Base-by-base conservation (phyloP, 2,888 invertebrate species). In the Gymnocheta viridis region DNA sequence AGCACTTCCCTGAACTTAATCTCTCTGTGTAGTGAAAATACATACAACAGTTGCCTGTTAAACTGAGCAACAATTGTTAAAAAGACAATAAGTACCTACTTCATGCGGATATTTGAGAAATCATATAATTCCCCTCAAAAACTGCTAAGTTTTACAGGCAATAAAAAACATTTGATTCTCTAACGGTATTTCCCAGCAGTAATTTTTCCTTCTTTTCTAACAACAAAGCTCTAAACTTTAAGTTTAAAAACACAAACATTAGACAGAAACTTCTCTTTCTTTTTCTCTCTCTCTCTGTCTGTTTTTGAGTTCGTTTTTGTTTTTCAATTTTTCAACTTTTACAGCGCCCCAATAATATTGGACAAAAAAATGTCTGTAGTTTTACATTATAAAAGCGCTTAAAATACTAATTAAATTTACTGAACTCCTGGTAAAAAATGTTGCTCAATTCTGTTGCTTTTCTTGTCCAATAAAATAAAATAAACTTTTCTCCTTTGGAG, bases 361-460 rank as follows among this genome's bases (percentile, higher is more conserved):
- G 19, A 29, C n/a, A 12, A 51, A 35, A 27, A 12, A 66, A 41
- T 38, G 47, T 56, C 79, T 80, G 83, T 83, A 80, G 83, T 70
- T 83, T 79, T 80, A 70, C 79, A 80, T 78, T 62, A 66, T 17
- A 32, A n/a, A 56, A 73, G 32, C 12, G 3, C 4, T 5, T n/a
- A 2, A 17, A 51, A 19, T 19, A 4, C 22, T n/a, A 29, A 10
- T 56, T 38, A 19, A 51, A 54, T 29, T 70, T 64, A 38, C 81
- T 84, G 84, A 60, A 32, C 67, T 69, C 84, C 84, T 78, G 41
- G 5, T 73, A 77, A 6, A 73, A 84, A 84, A 84, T 84, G 84
- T 84, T 84, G 84, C 84, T 84, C 84, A 81, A 78, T 84, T 84
- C 84, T 84, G 84, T 84, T 84, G 84, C 81, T 81, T 84, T 77